These are phyloP conservation scores for Acleris sparsana DNA, from an alignment of 2,888 invertebrate genomes.

Conservation along the genomic window DNA sequence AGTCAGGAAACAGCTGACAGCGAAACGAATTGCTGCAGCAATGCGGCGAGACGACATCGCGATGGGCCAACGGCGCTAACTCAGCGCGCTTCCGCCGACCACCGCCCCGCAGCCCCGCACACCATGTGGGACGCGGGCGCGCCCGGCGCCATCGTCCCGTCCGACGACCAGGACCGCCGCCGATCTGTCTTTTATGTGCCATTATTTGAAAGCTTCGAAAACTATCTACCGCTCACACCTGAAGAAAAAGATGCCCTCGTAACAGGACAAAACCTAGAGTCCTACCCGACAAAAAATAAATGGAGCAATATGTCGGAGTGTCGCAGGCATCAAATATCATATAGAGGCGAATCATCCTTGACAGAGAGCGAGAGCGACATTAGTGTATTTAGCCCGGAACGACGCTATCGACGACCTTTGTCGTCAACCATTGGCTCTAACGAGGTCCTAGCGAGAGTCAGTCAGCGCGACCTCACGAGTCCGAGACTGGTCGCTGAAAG, in stretches of 20 bases:
- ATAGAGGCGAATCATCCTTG: constrained; percentile 68
- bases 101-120: too few species aligned
- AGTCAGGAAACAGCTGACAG: constrained; percentile 57
- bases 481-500: constrained; percentile 72
- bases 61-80: constrained; percentile 63
- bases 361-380: constrained; percentile 78
- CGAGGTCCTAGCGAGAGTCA: constrained; percentile 69
- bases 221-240: constrained; percentile 80
- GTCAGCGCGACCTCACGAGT: constrained; percentile 70
- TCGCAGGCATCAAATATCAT: constrained; percentile 58
- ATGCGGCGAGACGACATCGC: constrained; percentile 62
- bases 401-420: constrained; percentile 69
- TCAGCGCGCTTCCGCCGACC: constrained; percentile 67
- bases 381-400: constrained; percentile 69
- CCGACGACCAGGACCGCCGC: constrained; percentile 82
- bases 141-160: constrained; percentile 54
- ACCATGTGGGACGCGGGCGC: constrained; percentile 72
- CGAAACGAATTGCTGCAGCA: constrained; percentile 67
- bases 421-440: constrained; percentile 76
- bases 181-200: constrained; percentile 91
- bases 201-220: constrained; percentile 84
- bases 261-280: constrained; percentile 61
- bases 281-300: constrained; percentile 57
- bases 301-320: constrained; percentile 62
- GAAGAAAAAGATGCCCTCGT: constrained; percentile 77